Evolutionary conservation across 2,113 vertebrate species (phyloP), one percentile per base, ranked within the genome.

Genomic region (Nematolebias whitei): DNA sequence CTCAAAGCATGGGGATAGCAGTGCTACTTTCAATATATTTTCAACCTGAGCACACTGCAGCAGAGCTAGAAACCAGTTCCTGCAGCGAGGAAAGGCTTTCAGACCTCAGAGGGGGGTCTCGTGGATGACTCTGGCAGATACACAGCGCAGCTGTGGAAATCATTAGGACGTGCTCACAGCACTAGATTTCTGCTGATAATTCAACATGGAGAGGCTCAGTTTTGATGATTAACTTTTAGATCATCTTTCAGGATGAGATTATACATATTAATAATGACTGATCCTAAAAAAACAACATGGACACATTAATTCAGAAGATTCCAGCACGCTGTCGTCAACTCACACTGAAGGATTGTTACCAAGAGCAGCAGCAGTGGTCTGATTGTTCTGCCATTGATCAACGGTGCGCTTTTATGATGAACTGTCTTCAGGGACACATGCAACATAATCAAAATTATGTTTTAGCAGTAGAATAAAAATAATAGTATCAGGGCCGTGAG

Each of bases 101-200:
- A 81, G 73, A 82, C 80, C 86, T 84, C 72, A 74, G 74, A 76
- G 78, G 78, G 80, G 74, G 76, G 74, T 79, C 79, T 80, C 52
- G 1, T 14, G 61, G 85, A 86, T 81, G 85, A 71, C 71, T 89
- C 74, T 80, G 80, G 82, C 84, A 87, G 84, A 87, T 71, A 74
- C 53, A 55, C 54, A 2, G 60, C 85, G 80, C 87, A 90, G 87
- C 83, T 89, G 89, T 54, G 72, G 63, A 72, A 85, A 86, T 80
- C 73, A 91, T 88, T 84, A 84, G 53, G 15, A 72, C 43, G 12
- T 18, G 52, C 74, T 76, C 48, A 22, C 66, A 23, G 58, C 54
- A 62, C 86, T 76, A n/a, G 44, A 71, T 63, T 61, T 62, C 53
- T 63, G 67, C 43, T 63, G 69, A 77, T 87, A 67, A 85, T 74